Evolutionary conservation across 2,888 invertebrate genomes (phyloP), one percentile per base, ranked within the genome.

Genomic region (Stenchaetothrips biformis): DNA sequence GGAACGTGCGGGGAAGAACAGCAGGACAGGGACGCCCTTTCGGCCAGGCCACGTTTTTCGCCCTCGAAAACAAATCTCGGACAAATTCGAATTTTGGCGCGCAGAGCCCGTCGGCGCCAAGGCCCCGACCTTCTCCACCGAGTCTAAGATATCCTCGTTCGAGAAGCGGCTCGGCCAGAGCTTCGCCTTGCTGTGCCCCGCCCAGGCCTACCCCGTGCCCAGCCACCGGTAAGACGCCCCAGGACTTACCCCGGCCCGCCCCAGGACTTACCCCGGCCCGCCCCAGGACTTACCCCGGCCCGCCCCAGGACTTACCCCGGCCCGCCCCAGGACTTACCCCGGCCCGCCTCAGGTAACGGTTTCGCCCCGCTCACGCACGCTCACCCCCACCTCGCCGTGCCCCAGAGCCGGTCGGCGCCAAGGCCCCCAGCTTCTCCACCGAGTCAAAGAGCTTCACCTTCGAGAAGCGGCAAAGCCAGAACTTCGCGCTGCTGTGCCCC

Each of bases 391-490:
- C 8, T 53, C 18, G 16, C 16, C 13, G 53, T 18, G 53, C 13
- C 53, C 16, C 53, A 53, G 16, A 13, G 53, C 18, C 53, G 18
- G 88, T 91, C 82, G 91, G 91, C 83, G 89, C 89, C 77, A 90
- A 90, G 86, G 89, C 90, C 82, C 91, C 91, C 79, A 88, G 89
- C 78, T 90, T 91, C 87, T 90, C 90, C 48, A 88, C 89, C 81
- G 90, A 90, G 84, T 82, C 82, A 25, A 87, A 86, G 84, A 85
- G 86, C 80, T 85, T 85, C 62, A 84, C 87, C 62, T 85, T 86
- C 83, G 84, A 84, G 82, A 85, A 86, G 81, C 84, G 83, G 82
- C 82, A 82, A 78, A 85, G 84, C 78, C 83, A 84, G 80, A 85
- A 83, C 62, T 84, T 88, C 81, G 86, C 86, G 82, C 87, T 90